Conservation (phyloP, 2,888 invertebrate genomes). For the Tubulanus polymorphus region DNA sequence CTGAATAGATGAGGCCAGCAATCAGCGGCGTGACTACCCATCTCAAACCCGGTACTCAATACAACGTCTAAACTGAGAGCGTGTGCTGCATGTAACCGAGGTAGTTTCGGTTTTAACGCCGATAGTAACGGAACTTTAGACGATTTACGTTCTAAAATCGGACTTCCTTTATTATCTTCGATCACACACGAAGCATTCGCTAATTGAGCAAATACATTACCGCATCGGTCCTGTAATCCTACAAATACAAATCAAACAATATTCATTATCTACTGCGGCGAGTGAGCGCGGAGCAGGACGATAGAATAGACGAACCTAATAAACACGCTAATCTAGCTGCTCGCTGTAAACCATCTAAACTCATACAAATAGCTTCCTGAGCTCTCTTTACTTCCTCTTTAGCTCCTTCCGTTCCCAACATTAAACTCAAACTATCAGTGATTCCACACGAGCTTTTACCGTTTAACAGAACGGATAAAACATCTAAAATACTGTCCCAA, state of each 20-base stretch:
- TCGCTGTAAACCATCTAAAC: slow-evolving; percentile 85
- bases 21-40: slow-evolving; percentile 86
- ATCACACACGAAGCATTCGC: slow-evolving; percentile 86
- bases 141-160: slow-evolving; percentile 17
- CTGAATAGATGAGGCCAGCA: slow-evolving; percentile 96
- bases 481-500: slow-evolving; percentile 87
- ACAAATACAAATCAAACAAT: slow-evolving; percentile 7
- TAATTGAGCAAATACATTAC: slow-evolving; percentile 79
- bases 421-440: slow-evolving; percentile 53
- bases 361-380: slow-evolving; percentile 78
- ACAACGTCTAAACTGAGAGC: slow-evolving; percentile 89
- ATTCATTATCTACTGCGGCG: not conserved
- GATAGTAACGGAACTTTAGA: slow-evolving; percentile 22
- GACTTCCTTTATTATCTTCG: slow-evolving; percentile 41
- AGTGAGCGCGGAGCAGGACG: not conserved
- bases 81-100: slow-evolving; percentile 76
- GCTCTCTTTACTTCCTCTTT: slow-evolving; percentile 57
- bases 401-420: slow-evolving; percentile 54
- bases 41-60: slow-evolving; percentile 78
- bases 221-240: slow-evolving; percentile 84
- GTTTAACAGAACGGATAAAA: slow-evolving; percentile 73
- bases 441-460: slow-evolving; percentile 50
- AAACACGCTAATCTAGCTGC: slow-evolving; percentile 87
- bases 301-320: slow-evolving; percentile 58
- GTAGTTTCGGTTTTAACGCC: slow-evolving; percentile 34